phyloP scores from a whole-genome alignment of 2,797 vertebrate genomes.

The Brachyrhaphis roseni region DNA sequence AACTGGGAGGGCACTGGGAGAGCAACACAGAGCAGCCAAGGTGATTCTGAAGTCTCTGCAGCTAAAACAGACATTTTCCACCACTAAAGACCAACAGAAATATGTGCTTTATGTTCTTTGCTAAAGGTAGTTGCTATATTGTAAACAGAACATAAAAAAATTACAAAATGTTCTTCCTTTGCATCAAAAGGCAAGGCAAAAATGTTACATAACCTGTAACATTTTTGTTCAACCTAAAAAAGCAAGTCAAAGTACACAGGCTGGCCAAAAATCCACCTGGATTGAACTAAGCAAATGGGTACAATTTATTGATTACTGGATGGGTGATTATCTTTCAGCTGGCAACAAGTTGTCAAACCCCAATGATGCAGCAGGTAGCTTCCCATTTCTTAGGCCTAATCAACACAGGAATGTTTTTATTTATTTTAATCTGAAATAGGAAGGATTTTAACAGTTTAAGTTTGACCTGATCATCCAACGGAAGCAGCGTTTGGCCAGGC shows the following conservation, averaged over 20 bases:
- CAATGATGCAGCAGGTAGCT: no score
- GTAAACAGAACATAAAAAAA: neutral
- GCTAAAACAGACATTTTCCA: neutral
- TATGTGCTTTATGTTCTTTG: neutral
- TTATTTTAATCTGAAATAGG: no score
- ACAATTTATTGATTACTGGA: neutral
- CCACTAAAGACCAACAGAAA: neutral
- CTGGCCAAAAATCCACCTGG: neutral
- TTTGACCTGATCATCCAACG: no score
- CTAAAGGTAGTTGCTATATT: neutral
- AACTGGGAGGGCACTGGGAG: constrained; percentile 82
- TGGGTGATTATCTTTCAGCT: neutral
- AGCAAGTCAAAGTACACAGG: neutral
- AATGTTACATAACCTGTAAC: neutral
- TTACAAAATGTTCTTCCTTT: neutral
- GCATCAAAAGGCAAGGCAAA: neutral
- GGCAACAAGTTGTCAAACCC: neutral
- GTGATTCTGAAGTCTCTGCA: constrained; percentile 1
- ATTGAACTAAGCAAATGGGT: neutral
- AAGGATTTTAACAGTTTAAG: no score
- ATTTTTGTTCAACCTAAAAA: neutral
- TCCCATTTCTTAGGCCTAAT: no score
- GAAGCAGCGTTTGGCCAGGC: no score
- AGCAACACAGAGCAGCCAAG: constrained; percentile 1
- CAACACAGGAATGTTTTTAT: no score